Base-by-base conservation (phyloP, 2,888 invertebrate genomes). In the Unio pictorum region DNA sequence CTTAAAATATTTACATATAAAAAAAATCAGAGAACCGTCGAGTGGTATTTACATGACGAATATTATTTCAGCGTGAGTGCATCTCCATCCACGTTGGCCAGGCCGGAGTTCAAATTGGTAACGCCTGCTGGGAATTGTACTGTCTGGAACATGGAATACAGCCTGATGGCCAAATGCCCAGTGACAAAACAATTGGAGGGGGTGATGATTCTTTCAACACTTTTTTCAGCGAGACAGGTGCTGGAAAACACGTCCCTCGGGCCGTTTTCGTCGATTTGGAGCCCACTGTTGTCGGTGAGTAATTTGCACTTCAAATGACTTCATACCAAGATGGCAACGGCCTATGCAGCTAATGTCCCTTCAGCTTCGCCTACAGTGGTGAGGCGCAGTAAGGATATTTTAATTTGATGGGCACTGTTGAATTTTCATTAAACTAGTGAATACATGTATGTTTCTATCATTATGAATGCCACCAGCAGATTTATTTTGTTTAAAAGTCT, bases 141-240 rank as follows among this genome's bases (percentile, higher is more conserved):
- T 92, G 92, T 79, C 86, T 92, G 79, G 92, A 92, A 83, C 91
- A 92, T 86, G 92, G 91, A 67, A 92, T 92, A 79, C 90, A 91
- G 80, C 92, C 92, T 56, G 91, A 92, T 85, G 92, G 79, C 91
- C 89, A 88, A 81, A 89, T 89, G 89, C 96, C 95, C 23, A 94
- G 94, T 1, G 96, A 96, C 91, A 96, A 96, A 92, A 95, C 95
- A 57, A 84, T 90, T 66, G 91, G 91, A 59, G 88, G 84, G n/a
- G 91, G 96, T 73, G 97, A 97, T 91, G 95, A 84, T 92, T 95
- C 95, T 74, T 98, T 96, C 93, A 97, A 96, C 86, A 97, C 91
- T 56, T 92, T 92, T 85, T 92, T 92, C 88, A 89, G 90, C 74
- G 97, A 98, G 91, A 98, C 97, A 73, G 96, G 96, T 63, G 95